Conservation (phyloP, 2,797 vertebrate species). For the Syncerus caffer region DNA sequence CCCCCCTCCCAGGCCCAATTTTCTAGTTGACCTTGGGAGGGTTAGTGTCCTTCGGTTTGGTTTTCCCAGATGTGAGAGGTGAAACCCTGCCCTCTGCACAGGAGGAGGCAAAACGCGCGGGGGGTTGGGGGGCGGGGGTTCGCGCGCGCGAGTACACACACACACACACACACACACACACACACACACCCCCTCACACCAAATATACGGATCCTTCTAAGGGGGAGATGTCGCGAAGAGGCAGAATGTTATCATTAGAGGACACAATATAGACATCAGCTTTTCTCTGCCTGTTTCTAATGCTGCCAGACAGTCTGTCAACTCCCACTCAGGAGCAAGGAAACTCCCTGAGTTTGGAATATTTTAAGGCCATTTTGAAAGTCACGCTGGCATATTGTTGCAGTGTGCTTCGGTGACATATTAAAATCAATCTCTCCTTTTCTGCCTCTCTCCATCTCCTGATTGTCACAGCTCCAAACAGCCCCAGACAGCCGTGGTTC, state of each 20-base stretch:
- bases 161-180: not conserved
- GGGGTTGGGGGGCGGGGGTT: not conserved
- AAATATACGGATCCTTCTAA: slow-evolving; percentile 41
- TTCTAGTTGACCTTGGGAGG: slow-evolving; percentile 74
- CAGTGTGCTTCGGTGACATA: slow-evolving; percentile 68
- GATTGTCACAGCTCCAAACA: slow-evolving; percentile 66
- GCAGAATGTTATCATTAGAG: slow-evolving; percentile 68
- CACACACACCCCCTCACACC: not conserved
- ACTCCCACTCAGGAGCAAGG: slow-evolving; percentile 75
- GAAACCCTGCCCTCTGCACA: slow-evolving; percentile 28
- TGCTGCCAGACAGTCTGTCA: slow-evolving; percentile 76
- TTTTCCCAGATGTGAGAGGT: slow-evolving; percentile 65
- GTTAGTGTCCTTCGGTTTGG: slow-evolving; percentile 63
- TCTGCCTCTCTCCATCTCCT: slow-evolving; percentile 55
- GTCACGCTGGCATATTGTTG: slow-evolving; percentile 73
- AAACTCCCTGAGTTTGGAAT: slow-evolving; percentile 78
- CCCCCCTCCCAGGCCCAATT: slow-evolving; percentile 35
- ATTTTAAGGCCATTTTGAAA: slow-evolving; percentile 80
- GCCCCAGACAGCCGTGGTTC: slow-evolving; percentile 54
- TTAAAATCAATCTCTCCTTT: slow-evolving; percentile 66
- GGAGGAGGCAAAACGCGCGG: not conserved
- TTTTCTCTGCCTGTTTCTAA: slow-evolving; percentile 66
- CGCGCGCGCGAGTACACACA: not conserved
- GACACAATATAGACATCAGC: slow-evolving; percentile 71
- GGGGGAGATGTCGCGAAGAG: slow-evolving; percentile 41